Evolutionary conservation across 35 echinoderm and acorn worm genomes (phyloP), one percentile per base, ranked within the genome.

Genomic region (Lytechinus variegatus): DNA sequence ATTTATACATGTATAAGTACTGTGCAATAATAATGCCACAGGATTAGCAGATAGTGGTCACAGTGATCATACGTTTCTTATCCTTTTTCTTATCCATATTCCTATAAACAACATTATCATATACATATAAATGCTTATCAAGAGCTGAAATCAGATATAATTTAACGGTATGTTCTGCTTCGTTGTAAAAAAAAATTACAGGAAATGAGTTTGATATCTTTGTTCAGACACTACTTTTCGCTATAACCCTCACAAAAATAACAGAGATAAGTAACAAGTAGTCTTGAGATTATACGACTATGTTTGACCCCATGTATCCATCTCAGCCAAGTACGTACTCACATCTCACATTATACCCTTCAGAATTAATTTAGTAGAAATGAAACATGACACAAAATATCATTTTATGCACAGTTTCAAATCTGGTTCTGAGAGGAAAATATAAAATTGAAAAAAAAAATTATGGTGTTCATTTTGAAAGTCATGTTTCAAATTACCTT

Each of bases 401-500:
- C 66, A 79, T 16, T 24, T 16, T 16, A 79, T 24, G 66, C 19
- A 16, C 19, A 79, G 66, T 79, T 79, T 79, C 66, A 16, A 79
- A 79, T 79, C 66, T 79, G 66, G 19, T 79, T 79, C 19, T 24
- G 66, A 21, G 66, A 5, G 66, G n/a, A 0, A n/a, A n/a, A 16
- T 21, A 3, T 16, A 79, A 24, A 6, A 16, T 79, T 8, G 66
- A 79, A 79, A 79, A 24, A 79, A 79, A 12, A 60, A 9, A 60
- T 79, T 79, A 79, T 79, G 19, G 66, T 44, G 33, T 44, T 44
- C 33, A 44, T 24, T 79, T 19, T 79, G 66, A 79, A 24, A 79
- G 66, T 79, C 66, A 79, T 79, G 66, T 79, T 79, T 79, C 66
- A 79, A 79, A 79, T 79, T 79, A 79, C 66, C 8, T 79, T 24